Conservation (phyloP, 2,113 vertebrate species). For the Rhea americana region DNA sequence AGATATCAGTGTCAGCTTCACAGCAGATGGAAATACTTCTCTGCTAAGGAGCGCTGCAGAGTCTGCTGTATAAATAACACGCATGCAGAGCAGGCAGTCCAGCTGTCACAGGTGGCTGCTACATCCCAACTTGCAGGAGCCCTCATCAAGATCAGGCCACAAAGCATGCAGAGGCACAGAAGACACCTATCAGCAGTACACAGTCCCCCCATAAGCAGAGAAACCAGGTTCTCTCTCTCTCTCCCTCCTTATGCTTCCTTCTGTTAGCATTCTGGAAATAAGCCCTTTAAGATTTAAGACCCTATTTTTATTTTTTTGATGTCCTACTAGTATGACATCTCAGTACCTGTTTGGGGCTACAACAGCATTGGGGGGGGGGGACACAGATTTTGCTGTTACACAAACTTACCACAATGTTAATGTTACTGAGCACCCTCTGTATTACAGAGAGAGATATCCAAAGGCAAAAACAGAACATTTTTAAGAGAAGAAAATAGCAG, state of each 20-base stretch:
- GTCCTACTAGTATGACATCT: background rate
- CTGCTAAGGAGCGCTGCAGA: background rate
- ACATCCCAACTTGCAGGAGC: background rate
- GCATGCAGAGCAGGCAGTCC: background rate
- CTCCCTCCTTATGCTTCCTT: background rate
- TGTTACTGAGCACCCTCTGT: background rate
- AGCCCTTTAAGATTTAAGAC: background rate
- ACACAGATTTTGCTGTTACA: background rate
- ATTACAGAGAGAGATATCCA: background rate
- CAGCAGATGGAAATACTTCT: background rate
- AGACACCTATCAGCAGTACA: background rate
- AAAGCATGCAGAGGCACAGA: accelerated
- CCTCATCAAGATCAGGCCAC: background rate
- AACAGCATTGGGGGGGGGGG: background rate
- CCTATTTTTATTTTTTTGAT: background rate
- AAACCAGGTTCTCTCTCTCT: background rate
- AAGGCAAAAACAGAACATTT: background rate
- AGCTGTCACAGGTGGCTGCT: background rate
- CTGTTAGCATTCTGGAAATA: background rate
- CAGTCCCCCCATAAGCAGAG: background rate
- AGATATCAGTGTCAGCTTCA: background rate
- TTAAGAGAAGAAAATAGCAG: background rate
- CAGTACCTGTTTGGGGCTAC: background rate
- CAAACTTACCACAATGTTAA: background rate
- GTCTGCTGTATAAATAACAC: background rate